These are phyloP conservation scores for Aleadryas rufinucha DNA, from an alignment of 2,113 vertebrate genomes.

Conservation along the genomic window DNA sequence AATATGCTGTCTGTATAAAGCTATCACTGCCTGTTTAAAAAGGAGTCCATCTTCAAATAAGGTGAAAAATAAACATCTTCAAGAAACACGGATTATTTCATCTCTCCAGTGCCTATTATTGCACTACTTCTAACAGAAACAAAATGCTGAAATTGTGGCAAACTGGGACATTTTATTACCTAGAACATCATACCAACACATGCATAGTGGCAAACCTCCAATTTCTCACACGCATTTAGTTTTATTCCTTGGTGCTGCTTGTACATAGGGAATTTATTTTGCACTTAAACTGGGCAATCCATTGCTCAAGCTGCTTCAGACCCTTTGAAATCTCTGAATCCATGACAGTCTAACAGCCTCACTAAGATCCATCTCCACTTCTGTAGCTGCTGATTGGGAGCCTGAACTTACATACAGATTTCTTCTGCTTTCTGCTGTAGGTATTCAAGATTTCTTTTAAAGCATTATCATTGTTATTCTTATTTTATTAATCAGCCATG, in stretches of 20 bases:
- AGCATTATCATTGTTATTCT: neutral
- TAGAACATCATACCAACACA: neutral
- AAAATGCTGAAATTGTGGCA: neutral
- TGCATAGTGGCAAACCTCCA: neutral
- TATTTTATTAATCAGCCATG: neutral
- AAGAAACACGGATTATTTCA: neutral
- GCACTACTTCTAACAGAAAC: neutral
- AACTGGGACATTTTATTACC: neutral
- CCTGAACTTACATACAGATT: neutral
- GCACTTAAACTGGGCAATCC: neutral
- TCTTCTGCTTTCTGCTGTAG: neutral
- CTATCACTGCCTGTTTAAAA: neutral
- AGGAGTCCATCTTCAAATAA: neutral
- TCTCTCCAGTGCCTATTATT: neutral
- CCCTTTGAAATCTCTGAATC: neutral
- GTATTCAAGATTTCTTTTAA: neutral
- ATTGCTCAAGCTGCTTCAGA: neutral
- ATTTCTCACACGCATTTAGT: neutral
- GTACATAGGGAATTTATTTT: neutral
- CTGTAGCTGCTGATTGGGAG: neutral
- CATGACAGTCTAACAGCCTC: neutral
- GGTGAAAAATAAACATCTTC: neutral
- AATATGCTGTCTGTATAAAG: neutral
- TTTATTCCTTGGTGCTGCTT: neutral
- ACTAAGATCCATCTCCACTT: neutral